Base-by-base conservation (phyloP, 2,888 invertebrate genomes). In the Conistra vaccinii region DNA sequence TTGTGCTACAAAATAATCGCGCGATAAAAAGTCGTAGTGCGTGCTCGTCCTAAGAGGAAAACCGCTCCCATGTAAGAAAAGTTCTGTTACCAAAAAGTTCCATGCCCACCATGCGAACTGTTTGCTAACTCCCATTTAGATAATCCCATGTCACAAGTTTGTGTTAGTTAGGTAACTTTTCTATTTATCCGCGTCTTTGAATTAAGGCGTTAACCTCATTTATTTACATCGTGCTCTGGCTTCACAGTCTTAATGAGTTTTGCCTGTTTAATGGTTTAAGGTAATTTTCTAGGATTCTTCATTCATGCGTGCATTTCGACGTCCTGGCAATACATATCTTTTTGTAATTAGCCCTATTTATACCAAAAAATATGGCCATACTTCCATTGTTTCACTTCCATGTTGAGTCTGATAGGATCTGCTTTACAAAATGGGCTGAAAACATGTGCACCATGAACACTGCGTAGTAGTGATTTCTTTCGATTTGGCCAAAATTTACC, bases 71-170 rank as follows among this genome's bases (percentile, higher is more conserved):
- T 57, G 53, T 42, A 60, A 74, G 20, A 67, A 66, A 85, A 81
- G 62, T 75, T 73, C 20, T 57, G 39, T 72, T 48, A 42, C 20
- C 61, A 51, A 73, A 73, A 69, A 80, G 60, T 74, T 80, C 60
- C 32, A 62, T 78, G 63, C 20, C 48, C 67, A 70, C 80, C 76
- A 68, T 76, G 63, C n/a, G 17, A 70, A 70, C 45, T 76, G 35
- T 80, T 60, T 48, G n/a, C 53, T 35, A 82, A 75, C 75, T 67
- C 81, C 78, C 73, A 78, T 78, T 84, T 45, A 65, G 66, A 68
- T 82, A 84, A 78, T 80, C 74, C 58, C 32, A 39, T n/a, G 76
- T 71, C 76, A 62, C 85, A 65, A 78, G 55, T 78, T 84, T 63
- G 69, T 77, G 35, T 71, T 67, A 80, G 51, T 72, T 63, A 29